Evolutionary conservation across 1,140 invertebrate genomes (phyloP).

Genomic region (Apis laboriosa): DNA sequence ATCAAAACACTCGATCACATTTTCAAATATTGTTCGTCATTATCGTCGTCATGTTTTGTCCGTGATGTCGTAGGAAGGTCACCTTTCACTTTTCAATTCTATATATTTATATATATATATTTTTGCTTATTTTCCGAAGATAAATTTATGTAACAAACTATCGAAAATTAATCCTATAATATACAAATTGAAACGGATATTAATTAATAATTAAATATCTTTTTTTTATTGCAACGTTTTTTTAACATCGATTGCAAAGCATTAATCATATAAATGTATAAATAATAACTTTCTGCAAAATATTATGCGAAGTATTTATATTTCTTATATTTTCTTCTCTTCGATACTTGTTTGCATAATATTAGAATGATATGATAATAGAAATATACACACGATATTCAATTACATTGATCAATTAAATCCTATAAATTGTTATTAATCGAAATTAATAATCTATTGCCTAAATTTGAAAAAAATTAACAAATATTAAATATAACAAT

Average conservation of each 20-base stretch:
- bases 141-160: not conserved
- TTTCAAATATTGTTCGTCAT: not conserved
- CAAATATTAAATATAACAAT: not conserved
- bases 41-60: not conserved
- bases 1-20: not conserved
- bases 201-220: not conserved
- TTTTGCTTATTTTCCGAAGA: not conserved
- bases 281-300: not conserved
- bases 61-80: slow-evolving; percentile 6
- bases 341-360: not conserved
- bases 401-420: not conserved
- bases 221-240: not conserved
- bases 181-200: not conserved
- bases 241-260: not conserved
- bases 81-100: slow-evolving; percentile 38
- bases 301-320: not conserved
- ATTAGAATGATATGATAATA: not conserved
- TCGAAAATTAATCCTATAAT: not conserved
- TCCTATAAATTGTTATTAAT: not conserved
- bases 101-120: not conserved
- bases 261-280: not conserved
- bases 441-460: slow-evolving; percentile 21
- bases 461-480: not conserved
- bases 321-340: too few species aligned
- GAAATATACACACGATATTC: too few species aligned